These are phyloP conservation scores for Tolypeutes matacus DNA, from an alignment of 2,797 vertebrate genomes.

Conservation along the genomic window DNA sequence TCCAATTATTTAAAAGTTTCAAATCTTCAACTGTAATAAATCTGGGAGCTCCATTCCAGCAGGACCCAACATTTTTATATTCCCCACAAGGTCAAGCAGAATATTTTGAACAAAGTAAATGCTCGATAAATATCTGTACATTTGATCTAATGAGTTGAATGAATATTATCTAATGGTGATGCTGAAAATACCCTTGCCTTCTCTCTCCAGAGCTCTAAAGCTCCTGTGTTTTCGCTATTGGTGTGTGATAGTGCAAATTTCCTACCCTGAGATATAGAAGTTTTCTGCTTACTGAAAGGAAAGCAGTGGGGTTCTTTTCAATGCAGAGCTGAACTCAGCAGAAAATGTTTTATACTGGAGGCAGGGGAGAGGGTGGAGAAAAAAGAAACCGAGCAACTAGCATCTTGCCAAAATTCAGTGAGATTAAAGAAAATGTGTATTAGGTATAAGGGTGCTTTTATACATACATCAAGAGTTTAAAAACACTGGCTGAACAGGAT, in stretches of 20 bases:
- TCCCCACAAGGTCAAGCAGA: background rate
- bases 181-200: background rate
- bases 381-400: background rate
- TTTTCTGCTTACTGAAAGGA: background rate
- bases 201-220: background rate
- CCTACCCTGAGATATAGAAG: background rate
- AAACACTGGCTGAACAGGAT: background rate
- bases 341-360: background rate
- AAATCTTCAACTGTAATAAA: background rate
- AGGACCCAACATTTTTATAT: background rate
- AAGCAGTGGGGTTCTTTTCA: background rate
- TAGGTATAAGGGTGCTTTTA: background rate
- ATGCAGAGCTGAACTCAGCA: background rate
- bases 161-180: background rate
- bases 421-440: background rate
- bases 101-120: background rate
- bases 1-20: background rate
- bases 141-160: slow-evolving; percentile 24
- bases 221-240: background rate
- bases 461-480: background rate
- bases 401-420: background rate
- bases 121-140: background rate
- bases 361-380: too few species aligned
- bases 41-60: background rate
- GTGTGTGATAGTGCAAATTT: background rate